Evolutionary conservation across 2,113 vertebrate genomes (phyloP), one percentile per base, ranked within the genome.

Genomic region (Athene noctua): DNA sequence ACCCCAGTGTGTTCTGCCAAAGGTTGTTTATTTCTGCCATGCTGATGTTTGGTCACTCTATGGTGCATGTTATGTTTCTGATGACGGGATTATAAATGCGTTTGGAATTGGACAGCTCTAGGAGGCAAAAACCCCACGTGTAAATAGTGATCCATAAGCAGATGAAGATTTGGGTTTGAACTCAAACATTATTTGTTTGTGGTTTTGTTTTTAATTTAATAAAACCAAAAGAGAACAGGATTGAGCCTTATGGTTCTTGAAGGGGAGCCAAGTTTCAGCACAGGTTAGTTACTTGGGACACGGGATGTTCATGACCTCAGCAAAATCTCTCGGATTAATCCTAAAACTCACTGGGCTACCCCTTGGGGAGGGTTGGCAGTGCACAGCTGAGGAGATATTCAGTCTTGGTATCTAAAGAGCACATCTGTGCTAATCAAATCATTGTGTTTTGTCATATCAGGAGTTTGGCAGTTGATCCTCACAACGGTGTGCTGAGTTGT

Each of bases 401-500:
- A 70, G 36, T 17, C 63, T n/a, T 62, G 23, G 29, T 75, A 29
- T 85, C 65, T 75, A 52, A 71, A 36, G 47, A 70, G 78, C 57
- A 38, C 17, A 20, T 88, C 87, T 80, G 13, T 73, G 40, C 72
- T 94, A n/a, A 89, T 32, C 32, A 49, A 40, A 30, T 72, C 17
- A 6, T 26, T 52, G 58, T 1, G 2, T 85, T 82, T 81, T 88
- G 70, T 68, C 40, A 8, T 59, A 55, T 40, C 34, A 30, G 11
- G 55, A 11, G 40, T 58, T 66, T 74, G 47, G 44, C 44, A 20
- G 80, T 61, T 67, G 54, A 67, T 71, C 80, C 49, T 83, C 16
- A 8, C 1, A 14, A 16, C 0, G 2, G 16, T 15, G 42, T 32
- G n/a, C 42, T 3, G 20, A 47, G 25, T 8, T 73, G 42, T n/a